phyloP scores from a whole-genome alignment of 2,888 invertebrate genomes.

The Acanthosepion lycidas region DNA sequence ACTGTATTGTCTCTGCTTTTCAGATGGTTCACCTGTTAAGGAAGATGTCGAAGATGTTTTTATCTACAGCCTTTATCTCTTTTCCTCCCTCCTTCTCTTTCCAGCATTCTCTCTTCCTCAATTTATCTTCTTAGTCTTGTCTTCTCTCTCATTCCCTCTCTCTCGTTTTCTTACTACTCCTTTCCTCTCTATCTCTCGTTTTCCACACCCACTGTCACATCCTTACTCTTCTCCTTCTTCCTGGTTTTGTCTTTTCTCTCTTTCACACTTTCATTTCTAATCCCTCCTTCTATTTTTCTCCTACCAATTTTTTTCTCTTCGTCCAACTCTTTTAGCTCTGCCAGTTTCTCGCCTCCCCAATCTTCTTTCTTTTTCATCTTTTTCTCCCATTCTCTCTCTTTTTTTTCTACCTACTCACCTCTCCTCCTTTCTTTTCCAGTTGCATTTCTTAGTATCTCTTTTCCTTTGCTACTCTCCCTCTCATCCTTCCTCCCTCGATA shows the following conservation, averaged over 20 bases:
- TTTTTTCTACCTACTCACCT: too few relatives aligned
- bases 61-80: too few relatives aligned
- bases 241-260: neutral
- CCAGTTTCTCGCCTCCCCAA: neutral
- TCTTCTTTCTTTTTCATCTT: neutral
- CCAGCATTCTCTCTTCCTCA: too few relatives aligned
- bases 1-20: too few relatives aligned
- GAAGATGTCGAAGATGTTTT: too few relatives aligned
- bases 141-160: too few relatives aligned
- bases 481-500: too few relatives aligned
- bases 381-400: neutral
- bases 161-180: too few relatives aligned
- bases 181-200: too few relatives aligned
- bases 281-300: neutral
- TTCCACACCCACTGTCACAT: neutral
- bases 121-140: too few relatives aligned
- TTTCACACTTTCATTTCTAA: neutral
- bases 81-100: too few relatives aligned
- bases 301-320: neutral
- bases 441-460: conserved; percentile 47
- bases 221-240: neutral
- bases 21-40: too few relatives aligned
- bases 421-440: conserved; percentile 39
- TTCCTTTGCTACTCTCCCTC: conserved; percentile 47
- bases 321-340: conserved; percentile 38